Percentiles rank a stretch among this genome's conserved stretches.
These are phyloP conservation scores for Glaucidium brasilianum DNA, from an alignment of 2,113 vertebrate species.

Conservation along the genomic window DNA sequence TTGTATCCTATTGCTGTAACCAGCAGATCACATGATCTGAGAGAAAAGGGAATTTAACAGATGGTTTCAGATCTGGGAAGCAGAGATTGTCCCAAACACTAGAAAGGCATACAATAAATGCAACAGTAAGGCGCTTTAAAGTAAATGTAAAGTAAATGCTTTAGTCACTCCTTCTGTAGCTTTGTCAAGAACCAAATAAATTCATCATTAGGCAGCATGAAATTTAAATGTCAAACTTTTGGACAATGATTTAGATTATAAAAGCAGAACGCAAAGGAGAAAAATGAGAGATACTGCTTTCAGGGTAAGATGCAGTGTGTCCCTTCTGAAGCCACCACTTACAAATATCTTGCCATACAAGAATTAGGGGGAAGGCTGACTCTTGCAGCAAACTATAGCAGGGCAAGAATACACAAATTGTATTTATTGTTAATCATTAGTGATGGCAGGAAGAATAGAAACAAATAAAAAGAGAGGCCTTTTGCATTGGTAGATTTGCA, in stretches of 20 bases:
- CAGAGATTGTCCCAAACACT: not conserved
- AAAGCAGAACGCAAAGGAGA: not conserved
- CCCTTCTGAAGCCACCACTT: not conserved
- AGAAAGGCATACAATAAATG: not conserved
- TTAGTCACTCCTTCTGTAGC: not conserved
- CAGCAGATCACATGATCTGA: fast-evolving
- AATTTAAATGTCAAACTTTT: not conserved
- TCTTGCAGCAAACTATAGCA: not conserved
- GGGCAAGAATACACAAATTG: not conserved
- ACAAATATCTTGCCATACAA: not conserved
- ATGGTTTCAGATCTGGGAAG: not conserved
- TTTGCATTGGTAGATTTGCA: not conserved
- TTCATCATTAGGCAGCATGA: not conserved
- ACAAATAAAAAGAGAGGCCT: not conserved
- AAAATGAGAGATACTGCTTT: not conserved
- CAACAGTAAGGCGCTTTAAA: not conserved
- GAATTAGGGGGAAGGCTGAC: not conserved
- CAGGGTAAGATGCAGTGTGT: not conserved
- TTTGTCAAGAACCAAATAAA: not conserved
- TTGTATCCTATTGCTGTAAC: not conserved
- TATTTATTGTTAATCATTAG: not conserved
- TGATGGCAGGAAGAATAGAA: not conserved
- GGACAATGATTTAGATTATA: not conserved
- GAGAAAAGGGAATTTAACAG: not conserved
- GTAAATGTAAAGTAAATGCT: not conserved